Evolutionary conservation across 2,888 invertebrate genomes (phyloP), one percentile per base, ranked within the genome.

Genomic region (Ditula angustiorana): DNA sequence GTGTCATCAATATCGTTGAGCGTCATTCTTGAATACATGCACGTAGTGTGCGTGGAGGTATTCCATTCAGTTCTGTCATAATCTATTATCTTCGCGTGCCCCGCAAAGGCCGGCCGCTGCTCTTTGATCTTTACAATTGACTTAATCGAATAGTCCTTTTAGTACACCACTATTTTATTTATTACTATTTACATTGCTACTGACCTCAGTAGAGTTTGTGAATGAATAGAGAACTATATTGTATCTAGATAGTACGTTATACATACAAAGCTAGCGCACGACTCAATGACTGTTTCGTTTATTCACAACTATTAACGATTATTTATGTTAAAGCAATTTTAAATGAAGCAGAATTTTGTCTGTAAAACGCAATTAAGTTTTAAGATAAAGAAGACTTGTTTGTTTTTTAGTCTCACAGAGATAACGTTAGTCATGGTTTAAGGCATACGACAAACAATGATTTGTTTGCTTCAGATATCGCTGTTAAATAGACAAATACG

Each of bases 71-170:
- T 79, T 80, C 74, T 76, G 52, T 57, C 65, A 71, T 78, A 75
- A 77, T 76, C 68, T 60, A 61, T 71, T 70, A 80, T 80, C 80
- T 72, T 65, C 50, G 24, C 58, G 62, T 68, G 66, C 66, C 66
- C 46, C 57, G 59, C 63, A 28, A 21, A 58, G 37, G 67, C 47
- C 68, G 56, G 69, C 69, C 70, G 74, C 70, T 71, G 78, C 77
- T 77, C 81, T 82, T 81, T 82, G 79, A 82, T 81, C 82, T 75
- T 67, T 67, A 67, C 85, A 86, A 88, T 88, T 85, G 86, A 82
- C 77, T 81, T 85, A 88, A 88, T 88, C 81, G 80, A 85, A 86
- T 87, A 75, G 74, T 76, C 78, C 80, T 78, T 76, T 76, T 77
- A 77, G 77, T 82, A 81, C 74, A 83, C 82, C 80, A 82, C 79